These are phyloP conservation scores for Drosophila lacertosa DNA, from an alignment of 1,140 invertebrate species.

Conservation along the genomic window DNA sequence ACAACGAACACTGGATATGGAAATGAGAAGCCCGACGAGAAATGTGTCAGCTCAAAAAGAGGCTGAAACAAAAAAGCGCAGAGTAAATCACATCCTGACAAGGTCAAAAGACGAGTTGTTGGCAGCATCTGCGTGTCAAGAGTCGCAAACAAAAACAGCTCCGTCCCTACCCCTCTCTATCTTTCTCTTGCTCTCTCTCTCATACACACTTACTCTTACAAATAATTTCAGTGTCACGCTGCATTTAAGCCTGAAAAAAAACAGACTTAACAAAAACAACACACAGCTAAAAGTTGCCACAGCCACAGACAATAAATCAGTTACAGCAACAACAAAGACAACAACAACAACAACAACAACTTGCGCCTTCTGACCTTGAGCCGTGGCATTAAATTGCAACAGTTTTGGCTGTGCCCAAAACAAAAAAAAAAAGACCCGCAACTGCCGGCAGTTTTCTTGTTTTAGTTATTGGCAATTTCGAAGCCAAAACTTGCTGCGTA, in stretches of 20 bases:
- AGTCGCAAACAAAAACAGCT: constrained; percentile 7
- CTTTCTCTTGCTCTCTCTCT: not conserved
- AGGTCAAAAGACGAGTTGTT: constrained; percentile 52
- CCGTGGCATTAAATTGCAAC: constrained; percentile 59
- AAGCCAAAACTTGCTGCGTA: constrained; percentile 6
- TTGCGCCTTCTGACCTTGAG: constrained; percentile 66
- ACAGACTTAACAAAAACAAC: constrained; percentile 33
- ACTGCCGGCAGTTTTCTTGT: constrained; percentile 28
- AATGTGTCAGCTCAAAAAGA: constrained; percentile 61
- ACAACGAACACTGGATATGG: constrained; percentile 38
- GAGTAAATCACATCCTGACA: constrained; percentile 43
- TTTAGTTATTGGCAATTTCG: constrained; percentile 45
- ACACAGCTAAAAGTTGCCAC: constrained; percentile 33
- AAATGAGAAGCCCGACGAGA: constrained; percentile 47
- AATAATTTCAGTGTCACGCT: constrained; percentile 67
- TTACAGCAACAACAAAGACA: constrained; percentile 43
- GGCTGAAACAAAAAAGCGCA: constrained; percentile 14
- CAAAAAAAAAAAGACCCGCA: constrained; percentile 18
- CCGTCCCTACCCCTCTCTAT: constrained; percentile 2
- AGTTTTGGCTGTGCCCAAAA: constrained; percentile 34
- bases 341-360: constrained; percentile 32
- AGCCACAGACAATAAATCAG: constrained; percentile 52
- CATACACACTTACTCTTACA: constrained; percentile 9
- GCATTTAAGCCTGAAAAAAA: constrained; percentile 37
- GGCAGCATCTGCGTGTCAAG: constrained; percentile 17